Conservation (phyloP, 2,888 invertebrate species). For the Achlya flavicornis region DNA sequence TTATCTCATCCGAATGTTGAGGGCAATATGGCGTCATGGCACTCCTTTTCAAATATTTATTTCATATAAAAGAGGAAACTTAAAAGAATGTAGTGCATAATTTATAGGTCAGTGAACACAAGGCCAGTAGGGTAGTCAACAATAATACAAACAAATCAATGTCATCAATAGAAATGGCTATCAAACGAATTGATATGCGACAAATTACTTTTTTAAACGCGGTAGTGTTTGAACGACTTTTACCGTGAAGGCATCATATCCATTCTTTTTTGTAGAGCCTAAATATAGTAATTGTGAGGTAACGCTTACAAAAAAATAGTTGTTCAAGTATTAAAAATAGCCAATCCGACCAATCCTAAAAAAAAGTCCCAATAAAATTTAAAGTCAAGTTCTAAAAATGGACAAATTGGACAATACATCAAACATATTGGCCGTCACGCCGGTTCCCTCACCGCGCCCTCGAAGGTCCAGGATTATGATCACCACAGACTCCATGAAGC, state of each 20-base stretch:
- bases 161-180: slow-evolving; percentile 7
- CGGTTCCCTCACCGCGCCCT: slow-evolving; percentile 35
- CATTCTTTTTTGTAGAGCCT: neutral
- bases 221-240: slow-evolving; percentile 10
- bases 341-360: no score
- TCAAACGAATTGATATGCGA: slow-evolving; percentile 7
- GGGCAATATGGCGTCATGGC: neutral
- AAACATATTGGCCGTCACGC: neutral
- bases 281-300: neutral
- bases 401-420: neutral
- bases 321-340: no score
- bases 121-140: slow-evolving; percentile 1
- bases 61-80: no score
- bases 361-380: no score
- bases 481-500: slow-evolving; percentile 62
- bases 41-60: no score
- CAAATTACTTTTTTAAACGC: slow-evolving; percentile 1
- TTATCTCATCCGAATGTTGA: neutral
- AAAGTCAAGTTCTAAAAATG: no score
- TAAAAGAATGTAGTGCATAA: neutral
- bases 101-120: slow-evolving; percentile 10
- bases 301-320: neutral
- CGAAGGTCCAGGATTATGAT: slow-evolving; percentile 43
- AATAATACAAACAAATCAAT: neutral
- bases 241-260: neutral